Evolutionary conservation across 2,888 invertebrate genomes (phyloP).

Genomic region (Lordiphosa fenestrarum): DNA sequence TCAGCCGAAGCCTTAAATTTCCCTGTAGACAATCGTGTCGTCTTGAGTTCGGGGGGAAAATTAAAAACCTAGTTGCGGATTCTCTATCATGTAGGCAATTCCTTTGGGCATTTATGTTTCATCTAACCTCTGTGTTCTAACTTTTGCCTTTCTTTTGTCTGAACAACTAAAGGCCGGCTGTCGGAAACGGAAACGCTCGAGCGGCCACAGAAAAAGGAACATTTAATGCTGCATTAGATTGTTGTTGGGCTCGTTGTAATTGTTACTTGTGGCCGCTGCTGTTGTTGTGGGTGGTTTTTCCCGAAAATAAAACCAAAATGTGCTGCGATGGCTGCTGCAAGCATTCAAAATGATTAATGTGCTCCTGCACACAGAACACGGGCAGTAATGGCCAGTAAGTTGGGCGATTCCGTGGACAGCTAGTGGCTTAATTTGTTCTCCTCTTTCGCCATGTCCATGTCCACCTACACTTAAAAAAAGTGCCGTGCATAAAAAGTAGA

Average conservation of each 20-base stretch:
- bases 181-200: constrained; percentile 48
- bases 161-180: constrained; percentile 40
- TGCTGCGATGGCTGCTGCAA: constrained; percentile 44
- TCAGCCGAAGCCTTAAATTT: too few species aligned
- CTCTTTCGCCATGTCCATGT: not conserved
- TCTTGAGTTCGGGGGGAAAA: too few species aligned
- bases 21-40: too few species aligned
- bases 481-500: constrained; percentile 19
- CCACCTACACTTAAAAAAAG: constrained; percentile 25
- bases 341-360: constrained; percentile 67
- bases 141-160: constrained; percentile 10
- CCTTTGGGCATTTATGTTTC: constrained; percentile 23
- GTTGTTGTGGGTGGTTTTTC: constrained; percentile 27
- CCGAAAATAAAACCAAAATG: constrained; percentile 21
- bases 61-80: not conserved
- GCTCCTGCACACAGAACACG: constrained; percentile 33
- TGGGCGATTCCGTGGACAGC: constrained; percentile 27
- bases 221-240: constrained; percentile 55
- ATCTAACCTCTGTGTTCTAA: not conserved
- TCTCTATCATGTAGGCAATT: not conserved
- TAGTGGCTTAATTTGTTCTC: constrained; percentile 42
- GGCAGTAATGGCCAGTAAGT: constrained; percentile 61
- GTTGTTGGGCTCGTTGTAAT: constrained; percentile 26
- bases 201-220: constrained; percentile 44
- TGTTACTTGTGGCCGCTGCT: constrained; percentile 13